These are phyloP conservation scores for Euura saliciscinereae DNA, from an alignment of 1,140 invertebrate genomes.

Conservation along the genomic window DNA sequence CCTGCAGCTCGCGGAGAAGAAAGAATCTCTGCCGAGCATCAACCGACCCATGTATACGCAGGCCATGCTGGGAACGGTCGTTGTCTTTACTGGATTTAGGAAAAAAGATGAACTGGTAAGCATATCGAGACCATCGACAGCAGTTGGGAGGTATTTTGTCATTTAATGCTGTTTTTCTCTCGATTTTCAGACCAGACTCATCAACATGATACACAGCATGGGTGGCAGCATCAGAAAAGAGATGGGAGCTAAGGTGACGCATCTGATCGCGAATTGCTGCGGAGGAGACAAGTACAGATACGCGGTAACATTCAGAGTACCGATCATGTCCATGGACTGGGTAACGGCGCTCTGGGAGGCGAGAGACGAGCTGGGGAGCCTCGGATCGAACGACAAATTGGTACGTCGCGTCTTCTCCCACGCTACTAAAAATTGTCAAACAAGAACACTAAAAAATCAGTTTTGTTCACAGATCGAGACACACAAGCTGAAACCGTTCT, in stretches of 20 bases:
- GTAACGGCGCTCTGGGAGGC: conserved; percentile 84
- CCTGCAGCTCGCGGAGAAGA: conserved; percentile 73
- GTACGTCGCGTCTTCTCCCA: conserved; percentile 60
- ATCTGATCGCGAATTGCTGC: conserved; percentile 87
- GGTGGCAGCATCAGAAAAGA: conserved; percentile 92
- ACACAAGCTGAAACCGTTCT: conserved; percentile 86
- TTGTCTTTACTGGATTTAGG: conserved; percentile 90
- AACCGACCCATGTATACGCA: conserved; percentile 83
- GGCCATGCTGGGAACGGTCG: conserved; percentile 82
- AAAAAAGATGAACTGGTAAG: conserved; percentile 86
- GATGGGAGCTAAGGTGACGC: conserved; percentile 85
- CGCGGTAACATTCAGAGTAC: conserved; percentile 86
- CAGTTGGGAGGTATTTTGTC: neutral
- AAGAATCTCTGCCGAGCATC: conserved; percentile 72
- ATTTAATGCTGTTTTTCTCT: conserved; percentile 22
- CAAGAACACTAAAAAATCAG: neutral
- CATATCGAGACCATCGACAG: conserved; percentile 15
- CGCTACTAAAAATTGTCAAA: neutral
- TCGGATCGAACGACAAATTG: conserved; percentile 65
- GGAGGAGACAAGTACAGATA: conserved; percentile 86
- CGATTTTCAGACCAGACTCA: conserved; percentile 74
- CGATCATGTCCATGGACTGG: conserved; percentile 89
- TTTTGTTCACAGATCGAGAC: conserved; percentile 39
- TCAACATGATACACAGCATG: conserved; percentile 91
- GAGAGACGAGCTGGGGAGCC: conserved; percentile 72